These are phyloP conservation scores for Aporrectodea caliginosa DNA, from an alignment of 1,140 invertebrate genomes.

Conservation along the genomic window DNA sequence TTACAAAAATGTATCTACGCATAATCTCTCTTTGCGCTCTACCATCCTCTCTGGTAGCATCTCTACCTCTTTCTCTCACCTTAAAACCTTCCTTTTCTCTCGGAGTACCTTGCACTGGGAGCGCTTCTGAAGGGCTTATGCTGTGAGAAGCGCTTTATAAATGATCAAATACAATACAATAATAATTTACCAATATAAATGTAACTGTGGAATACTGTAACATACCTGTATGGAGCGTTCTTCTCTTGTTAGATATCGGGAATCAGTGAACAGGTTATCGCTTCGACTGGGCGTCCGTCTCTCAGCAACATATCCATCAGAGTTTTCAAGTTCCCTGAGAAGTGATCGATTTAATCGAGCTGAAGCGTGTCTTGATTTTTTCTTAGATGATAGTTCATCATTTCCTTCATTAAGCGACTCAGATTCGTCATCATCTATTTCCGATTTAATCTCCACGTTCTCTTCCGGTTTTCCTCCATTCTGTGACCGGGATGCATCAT, in stretches of 20 bases:
- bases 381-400: neutral
- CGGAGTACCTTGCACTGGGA: too few species aligned
- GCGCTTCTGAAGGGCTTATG: too few species aligned
- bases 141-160: too few species aligned
- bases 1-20: too few species aligned
- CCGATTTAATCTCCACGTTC: neutral
- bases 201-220: too few species aligned
- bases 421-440: neutral
- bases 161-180: too few species aligned
- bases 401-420: neutral
- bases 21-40: too few species aligned
- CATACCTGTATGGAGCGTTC: conserved; percentile 34
- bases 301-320: conserved; percentile 34
- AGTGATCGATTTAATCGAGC: conserved; percentile 21
- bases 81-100: too few species aligned
- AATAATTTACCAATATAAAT: too few species aligned
- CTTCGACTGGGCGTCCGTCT: conserved; percentile 1
- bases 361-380: neutral
- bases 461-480: neutral
- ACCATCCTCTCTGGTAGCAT: too few species aligned
- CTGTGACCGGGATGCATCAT: neutral
- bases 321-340: conserved; percentile 32
- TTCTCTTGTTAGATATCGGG: conserved; percentile 29
- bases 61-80: too few species aligned
- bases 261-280: conserved; percentile 29